These are phyloP conservation scores for Siniperca obscura DNA, from an alignment of 2,797 vertebrate genomes.

Conservation along the genomic window DNA sequence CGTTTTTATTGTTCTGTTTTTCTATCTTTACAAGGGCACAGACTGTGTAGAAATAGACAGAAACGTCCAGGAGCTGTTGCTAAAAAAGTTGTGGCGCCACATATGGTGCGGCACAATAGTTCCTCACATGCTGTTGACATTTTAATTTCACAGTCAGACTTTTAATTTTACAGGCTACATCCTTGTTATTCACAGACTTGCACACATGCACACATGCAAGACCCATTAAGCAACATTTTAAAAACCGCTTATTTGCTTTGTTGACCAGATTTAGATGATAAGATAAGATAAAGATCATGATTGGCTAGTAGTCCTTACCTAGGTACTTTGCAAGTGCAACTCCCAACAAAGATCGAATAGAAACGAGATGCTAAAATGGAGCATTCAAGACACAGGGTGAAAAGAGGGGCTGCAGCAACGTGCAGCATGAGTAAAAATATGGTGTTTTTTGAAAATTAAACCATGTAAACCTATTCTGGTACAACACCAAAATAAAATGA, in stretches of 20 bases:
- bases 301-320: too few relatives aligned
- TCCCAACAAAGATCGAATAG: too few relatives aligned
- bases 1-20: conserved; percentile 33
- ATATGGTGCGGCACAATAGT: neutral
- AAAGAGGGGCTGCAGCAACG: too few relatives aligned
- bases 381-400: too few relatives aligned
- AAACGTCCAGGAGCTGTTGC: conserved; percentile 10
- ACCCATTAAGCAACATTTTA: neutral
- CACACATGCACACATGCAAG: conserved; percentile 13
- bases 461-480: too few relatives aligned
- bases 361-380: too few relatives aligned
- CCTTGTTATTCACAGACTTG: neutral
- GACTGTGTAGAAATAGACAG: neutral
- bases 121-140: conserved; percentile 6
- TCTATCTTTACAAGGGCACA: conserved; percentile 1
- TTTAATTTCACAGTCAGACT: neutral
- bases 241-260: neutral
- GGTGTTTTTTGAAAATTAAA: too few relatives aligned
- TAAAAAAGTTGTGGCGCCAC: neutral
- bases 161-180: neutral
- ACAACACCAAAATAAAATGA: too few relatives aligned
- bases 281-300: too few relatives aligned
- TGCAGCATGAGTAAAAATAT: too few relatives aligned
- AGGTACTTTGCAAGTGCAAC: too few relatives aligned
- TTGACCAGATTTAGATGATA: neutral